These are phyloP conservation scores for Trachelus iudaicus DNA, from an alignment of 2,888 invertebrate genomes.

Conservation along the genomic window DNA sequence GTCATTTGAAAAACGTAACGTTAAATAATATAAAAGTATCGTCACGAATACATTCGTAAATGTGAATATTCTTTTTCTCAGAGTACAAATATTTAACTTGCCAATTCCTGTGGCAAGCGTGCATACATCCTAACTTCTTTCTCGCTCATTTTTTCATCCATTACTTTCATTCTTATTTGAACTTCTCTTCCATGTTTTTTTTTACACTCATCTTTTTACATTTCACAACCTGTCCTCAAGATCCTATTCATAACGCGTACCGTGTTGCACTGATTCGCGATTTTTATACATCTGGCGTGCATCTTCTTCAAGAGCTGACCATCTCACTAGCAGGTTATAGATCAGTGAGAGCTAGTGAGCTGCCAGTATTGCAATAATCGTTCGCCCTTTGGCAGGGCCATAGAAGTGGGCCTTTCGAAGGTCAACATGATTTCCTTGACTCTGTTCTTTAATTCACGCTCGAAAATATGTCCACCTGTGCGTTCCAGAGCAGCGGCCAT, in stretches of 20 bases:
- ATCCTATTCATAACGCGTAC: background rate
- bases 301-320: background rate
- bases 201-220: constrained; percentile 6
- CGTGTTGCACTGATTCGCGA: background rate
- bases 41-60: background rate
- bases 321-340: background rate
- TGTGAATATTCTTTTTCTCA: background rate
- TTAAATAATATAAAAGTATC: constrained; percentile 35
- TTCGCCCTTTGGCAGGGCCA: constrained; percentile 73
- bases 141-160: background rate
- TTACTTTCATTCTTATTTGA: background rate
- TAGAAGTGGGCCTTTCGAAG: constrained; percentile 77
- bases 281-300: background rate
- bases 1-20: constrained; percentile 15
- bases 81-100: background rate
- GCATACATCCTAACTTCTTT: background rate
- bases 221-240: background rate
- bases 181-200: constrained; percentile 4
- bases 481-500: constrained; percentile 75
- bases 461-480: constrained; percentile 78
- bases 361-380: constrained; percentile 78
- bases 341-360: constrained; percentile 54
- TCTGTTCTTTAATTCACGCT: constrained; percentile 80
- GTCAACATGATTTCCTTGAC: constrained; percentile 81
- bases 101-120: background rate